These are phyloP conservation scores for Autographa gamma DNA, from an alignment of 2,888 invertebrate genomes.

Conservation along the genomic window DNA sequence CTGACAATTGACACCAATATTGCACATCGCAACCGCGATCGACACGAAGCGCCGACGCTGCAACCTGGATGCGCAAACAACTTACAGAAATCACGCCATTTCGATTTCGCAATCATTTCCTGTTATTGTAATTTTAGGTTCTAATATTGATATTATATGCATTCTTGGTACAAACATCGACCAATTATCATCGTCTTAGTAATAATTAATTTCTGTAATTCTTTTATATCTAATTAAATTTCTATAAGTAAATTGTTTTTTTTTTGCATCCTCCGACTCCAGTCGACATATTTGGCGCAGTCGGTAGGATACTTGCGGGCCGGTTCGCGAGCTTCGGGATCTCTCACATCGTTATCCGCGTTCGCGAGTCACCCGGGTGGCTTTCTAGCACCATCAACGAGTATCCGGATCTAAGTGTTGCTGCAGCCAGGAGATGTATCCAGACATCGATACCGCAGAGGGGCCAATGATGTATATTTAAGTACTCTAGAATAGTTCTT, in stretches of 20 bases:
- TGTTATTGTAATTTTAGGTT: not conserved
- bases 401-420: not conserved
- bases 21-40: not conserved
- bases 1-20: not conserved
- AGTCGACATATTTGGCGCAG: not conserved
- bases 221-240: not conserved
- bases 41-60: not conserved
- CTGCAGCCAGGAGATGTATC: not conserved
- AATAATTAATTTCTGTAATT: not conserved
- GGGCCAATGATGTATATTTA: slow-evolving; percentile 21
- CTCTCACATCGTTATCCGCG: too few relatives aligned
- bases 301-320: too few relatives aligned
- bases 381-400: not conserved
- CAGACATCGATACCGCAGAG: slow-evolving; percentile 5
- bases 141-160: not conserved
- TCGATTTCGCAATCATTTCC: not conserved
- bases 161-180: not conserved
- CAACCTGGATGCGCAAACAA: not conserved
- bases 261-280: not conserved
- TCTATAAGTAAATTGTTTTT: not conserved
- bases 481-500: slow-evolving; percentile 32
- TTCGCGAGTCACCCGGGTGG: too few relatives aligned
- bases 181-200: not conserved
- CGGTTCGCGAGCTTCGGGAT: too few relatives aligned
- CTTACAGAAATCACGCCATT: not conserved